Percentiles rank a stretch among this genome's conserved stretches.
Evolutionary conservation across 2,113 vertebrate genomes (phyloP).

Genomic region (rabbit (Oryctolagus cuniculus)): DNA sequence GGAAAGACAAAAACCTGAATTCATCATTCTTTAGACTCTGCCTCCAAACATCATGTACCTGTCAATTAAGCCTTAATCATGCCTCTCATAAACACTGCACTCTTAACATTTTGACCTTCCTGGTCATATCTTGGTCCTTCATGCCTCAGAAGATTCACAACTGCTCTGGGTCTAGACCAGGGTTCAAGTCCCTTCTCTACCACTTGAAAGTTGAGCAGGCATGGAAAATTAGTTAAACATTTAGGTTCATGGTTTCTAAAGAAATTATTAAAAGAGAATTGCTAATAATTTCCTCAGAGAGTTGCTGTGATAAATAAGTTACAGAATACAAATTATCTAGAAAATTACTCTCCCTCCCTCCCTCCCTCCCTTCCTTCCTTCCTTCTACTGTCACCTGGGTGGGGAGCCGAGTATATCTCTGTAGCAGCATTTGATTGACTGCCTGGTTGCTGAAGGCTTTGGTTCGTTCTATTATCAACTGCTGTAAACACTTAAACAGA

Average conservation of each 20-base stretch:
- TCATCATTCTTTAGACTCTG: not conserved
- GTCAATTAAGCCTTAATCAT: not conserved
- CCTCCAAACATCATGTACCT: not conserved
- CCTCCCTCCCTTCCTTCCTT: conserved; percentile 1
- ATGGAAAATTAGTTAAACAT: not conserved
- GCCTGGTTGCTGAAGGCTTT: too few relatives aligned
- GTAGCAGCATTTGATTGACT: too few relatives aligned
- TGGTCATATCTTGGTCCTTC: not conserved
- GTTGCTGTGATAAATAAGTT: not conserved
- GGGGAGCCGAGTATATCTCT: too few relatives aligned
- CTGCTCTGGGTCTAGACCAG: not conserved
- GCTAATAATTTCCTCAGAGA: not conserved
- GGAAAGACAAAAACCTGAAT: not conserved
- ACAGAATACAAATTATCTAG: not conserved
- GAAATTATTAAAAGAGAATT: not conserved
- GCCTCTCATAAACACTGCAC: not conserved
- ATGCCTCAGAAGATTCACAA: not conserved
- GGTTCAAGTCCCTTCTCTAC: not conserved
- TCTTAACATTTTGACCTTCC: not conserved
- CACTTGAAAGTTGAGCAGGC: not conserved
- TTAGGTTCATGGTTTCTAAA: not conserved
- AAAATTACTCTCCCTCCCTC: conserved; percentile 1
- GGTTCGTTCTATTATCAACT: too few relatives aligned
- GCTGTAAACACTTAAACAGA: too few relatives aligned
- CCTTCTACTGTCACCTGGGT: too few relatives aligned